phyloP scores from a whole-genome alignment of 2,888 invertebrate genomes.

The Cylindroiulus punctatus region DNA sequence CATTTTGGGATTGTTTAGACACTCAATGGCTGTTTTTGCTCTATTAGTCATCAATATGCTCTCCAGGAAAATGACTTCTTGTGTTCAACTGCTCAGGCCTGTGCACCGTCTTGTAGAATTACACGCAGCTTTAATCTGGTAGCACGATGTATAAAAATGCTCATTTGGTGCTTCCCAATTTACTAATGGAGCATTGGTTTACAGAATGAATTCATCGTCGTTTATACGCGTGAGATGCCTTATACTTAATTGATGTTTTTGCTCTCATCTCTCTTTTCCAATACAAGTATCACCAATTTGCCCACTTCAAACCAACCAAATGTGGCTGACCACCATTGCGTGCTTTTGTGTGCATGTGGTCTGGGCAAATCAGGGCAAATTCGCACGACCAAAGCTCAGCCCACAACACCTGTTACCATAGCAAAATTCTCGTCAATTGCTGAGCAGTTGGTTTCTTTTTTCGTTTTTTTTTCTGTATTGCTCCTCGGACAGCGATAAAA shows the following conservation, averaged over 20 bases:
- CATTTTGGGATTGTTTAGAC: not conserved
- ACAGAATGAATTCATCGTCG: not conserved
- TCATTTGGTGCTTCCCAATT: not conserved
- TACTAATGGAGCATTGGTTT: not conserved
- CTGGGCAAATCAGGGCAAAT: not conserved
- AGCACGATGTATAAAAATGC: not conserved
- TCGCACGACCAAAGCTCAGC: not conserved
- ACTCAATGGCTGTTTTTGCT: not conserved
- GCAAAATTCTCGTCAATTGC: not conserved
- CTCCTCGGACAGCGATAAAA: constrained; percentile 38
- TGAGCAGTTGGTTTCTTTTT: not conserved
- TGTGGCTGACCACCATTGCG: not conserved
- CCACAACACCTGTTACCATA: constrained; percentile 49
- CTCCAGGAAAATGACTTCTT: not conserved
- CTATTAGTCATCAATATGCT: not conserved
- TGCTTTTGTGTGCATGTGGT: not conserved
- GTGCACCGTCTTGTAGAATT: not conserved
- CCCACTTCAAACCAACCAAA: not conserved
- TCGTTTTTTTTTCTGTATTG: not conserved
- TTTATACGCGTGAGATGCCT: not conserved
- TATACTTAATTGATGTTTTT: constrained; percentile 1
- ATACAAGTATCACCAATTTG: not conserved
- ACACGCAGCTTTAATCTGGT: not conserved
- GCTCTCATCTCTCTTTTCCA: not conserved
- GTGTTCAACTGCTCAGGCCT: not conserved